Evolutionary conservation across 1,140 invertebrate species (phyloP).

Genomic region (Apolygus lucorum): DNA sequence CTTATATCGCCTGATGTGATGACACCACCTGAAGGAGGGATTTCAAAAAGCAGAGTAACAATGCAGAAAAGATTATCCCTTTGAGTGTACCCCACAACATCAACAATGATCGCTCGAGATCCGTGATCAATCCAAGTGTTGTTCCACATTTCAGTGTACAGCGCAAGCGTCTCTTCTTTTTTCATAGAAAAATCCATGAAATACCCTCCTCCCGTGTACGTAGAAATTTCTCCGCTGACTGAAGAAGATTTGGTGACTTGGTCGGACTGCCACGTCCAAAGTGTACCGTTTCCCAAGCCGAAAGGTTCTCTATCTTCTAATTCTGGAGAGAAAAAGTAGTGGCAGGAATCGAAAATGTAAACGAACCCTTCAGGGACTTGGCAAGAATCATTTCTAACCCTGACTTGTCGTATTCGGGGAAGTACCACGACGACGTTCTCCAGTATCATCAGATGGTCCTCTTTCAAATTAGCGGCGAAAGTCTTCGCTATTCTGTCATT

Average conservation of each 20-base stretch:
- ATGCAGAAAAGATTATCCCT: not conserved
- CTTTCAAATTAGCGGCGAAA: not conserved
- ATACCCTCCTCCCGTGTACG: constrained; percentile 1
- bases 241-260: not conserved
- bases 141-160: not conserved
- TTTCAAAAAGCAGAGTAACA: constrained; percentile 48
- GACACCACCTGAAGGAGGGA: constrained; percentile 61
- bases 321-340: not conserved
- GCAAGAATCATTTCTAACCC: not conserved
- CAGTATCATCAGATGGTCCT: not conserved
- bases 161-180: not conserved
- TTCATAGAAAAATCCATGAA: not conserved
- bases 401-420: not conserved
- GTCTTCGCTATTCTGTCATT: not conserved
- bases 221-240: not conserved
- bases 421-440: not conserved
- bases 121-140: constrained; percentile 5
- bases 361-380: constrained; percentile 7
- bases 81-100: not conserved
- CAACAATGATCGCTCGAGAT: not conserved
- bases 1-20: constrained; percentile 50
- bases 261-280: not conserved
- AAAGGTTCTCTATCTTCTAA: not conserved
- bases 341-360: not conserved
- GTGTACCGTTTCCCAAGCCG: not conserved